A percentile compares a stretch with the other conserved stretches of the same genome.
These are phyloP conservation scores for Vidua chalybeata DNA, from an alignment of 2,113 vertebrate species.

Conservation along the genomic window DNA sequence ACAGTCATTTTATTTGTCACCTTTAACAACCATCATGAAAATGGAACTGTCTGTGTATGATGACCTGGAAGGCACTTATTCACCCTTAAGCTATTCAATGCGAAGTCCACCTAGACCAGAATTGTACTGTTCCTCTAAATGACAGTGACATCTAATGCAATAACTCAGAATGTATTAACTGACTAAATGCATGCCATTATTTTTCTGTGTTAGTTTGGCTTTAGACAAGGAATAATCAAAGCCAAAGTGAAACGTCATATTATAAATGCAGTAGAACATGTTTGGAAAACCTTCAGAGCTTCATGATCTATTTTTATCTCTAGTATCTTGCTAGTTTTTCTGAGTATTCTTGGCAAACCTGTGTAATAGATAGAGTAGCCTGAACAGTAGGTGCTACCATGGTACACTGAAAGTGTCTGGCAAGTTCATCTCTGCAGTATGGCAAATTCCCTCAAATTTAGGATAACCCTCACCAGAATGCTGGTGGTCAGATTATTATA, in stretches of 20 bases:
- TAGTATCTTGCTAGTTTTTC: neutral
- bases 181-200: neutral
- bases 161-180: neutral
- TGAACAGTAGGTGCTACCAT: neutral
- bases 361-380: neutral
- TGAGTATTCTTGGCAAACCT: neutral
- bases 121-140: neutral
- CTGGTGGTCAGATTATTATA: neutral
- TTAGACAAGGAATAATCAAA: neutral
- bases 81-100: conserved; percentile 12
- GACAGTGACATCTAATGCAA: neutral
- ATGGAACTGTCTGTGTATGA: neutral
- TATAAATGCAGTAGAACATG: neutral
- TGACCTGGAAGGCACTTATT: neutral
- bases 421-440: neutral
- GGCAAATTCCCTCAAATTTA: neutral
- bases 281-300: neutral
- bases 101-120: neutral
- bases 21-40: conserved; percentile 52
- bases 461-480: neutral
- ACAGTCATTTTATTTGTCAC: conserved; percentile 60
- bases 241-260: neutral
- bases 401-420: neutral
- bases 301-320: neutral
- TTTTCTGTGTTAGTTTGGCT: neutral